These are phyloP conservation scores for Apotomis turbidana DNA, from an alignment of 2,888 invertebrate species.

Conservation along the genomic window DNA sequence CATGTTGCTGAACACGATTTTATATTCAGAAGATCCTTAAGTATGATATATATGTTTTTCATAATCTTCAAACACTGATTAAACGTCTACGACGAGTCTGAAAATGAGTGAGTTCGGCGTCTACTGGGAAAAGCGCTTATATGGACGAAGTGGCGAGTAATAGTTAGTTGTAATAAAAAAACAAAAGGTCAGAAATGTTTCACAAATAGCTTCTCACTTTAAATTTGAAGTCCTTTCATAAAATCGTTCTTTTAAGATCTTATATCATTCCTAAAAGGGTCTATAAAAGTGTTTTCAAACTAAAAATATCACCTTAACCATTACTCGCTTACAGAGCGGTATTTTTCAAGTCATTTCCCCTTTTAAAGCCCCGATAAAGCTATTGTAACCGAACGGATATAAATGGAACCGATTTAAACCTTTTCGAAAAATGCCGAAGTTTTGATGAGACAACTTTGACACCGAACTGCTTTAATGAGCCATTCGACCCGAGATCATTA, in stretches of 20 bases:
- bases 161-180: too few species aligned
- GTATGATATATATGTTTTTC: too few species aligned
- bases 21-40: too few species aligned
- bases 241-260: neutral
- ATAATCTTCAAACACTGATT: too few species aligned
- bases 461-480: neutral
- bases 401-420: slow-evolving; percentile 25
- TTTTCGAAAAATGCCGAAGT: slow-evolving; percentile 21
- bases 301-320: slow-evolving; percentile 11
- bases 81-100: too few species aligned
- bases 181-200: too few species aligned
- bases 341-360: slow-evolving; percentile 21
- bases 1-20: too few species aligned
- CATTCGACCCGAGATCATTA: neutral
- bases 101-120: too few species aligned
- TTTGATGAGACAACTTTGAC: slow-evolving; percentile 22
- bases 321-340: slow-evolving; percentile 3
- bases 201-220: too few species aligned
- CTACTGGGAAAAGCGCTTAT: too few species aligned
- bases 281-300: neutral
- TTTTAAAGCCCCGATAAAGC: slow-evolving; percentile 24
- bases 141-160: too few species aligned
- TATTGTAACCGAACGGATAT: slow-evolving; percentile 22
- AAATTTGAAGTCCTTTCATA: too few species aligned
- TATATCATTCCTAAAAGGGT: neutral